Base-by-base conservation (phyloP, 2,888 invertebrate species). In the Drosophila affinis region DNA sequence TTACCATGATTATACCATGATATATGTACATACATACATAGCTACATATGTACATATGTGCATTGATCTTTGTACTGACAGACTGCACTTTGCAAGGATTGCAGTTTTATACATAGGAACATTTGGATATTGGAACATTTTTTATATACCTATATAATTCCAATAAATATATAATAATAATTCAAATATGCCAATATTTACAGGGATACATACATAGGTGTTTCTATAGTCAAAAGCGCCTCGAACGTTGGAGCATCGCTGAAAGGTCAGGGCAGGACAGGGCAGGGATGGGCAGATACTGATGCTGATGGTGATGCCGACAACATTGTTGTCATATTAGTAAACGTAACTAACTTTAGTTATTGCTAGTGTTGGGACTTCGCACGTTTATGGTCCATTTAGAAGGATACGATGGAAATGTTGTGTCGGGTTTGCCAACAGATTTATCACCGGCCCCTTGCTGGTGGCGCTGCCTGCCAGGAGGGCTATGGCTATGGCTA, bases 331-430 rank as follows among this genome's bases (percentile, higher is more conserved):
- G 89, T 68, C 77, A 71, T 77, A 87, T 85, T 85, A 85, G 88
- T 86, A 85, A 82, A 82, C 86, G 81, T 85, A 87, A 89, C 89
- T 89, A 89, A 89, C 85, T 87, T 88, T 87, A 79, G 86, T 89
- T 85, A 86, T 86, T 89, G 85, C 84, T 76, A 81, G 81, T 89
- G 86, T 86, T 86, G 86, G 55, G 88, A 82, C 82, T 86, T 83
- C 67, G 87, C 79, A 73, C 88, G 76, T 86, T 86, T 86, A 86
- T 86, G 86, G 87, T 88, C 88, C 88, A 86, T 86, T 86, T 86
- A 86, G 88, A 86, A 87, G 86, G 79, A 85, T 87, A 77, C 82
- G 75, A 89, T 87, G 89, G 89, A 85, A 76, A 79, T 89, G 88
- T 76, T 87, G 86, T 87, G 86, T 85, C 74, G 88, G 75, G 71